These are phyloP conservation scores for Andrena fulva DNA, from an alignment of 2,888 invertebrate species.

Conservation along the genomic window DNA sequence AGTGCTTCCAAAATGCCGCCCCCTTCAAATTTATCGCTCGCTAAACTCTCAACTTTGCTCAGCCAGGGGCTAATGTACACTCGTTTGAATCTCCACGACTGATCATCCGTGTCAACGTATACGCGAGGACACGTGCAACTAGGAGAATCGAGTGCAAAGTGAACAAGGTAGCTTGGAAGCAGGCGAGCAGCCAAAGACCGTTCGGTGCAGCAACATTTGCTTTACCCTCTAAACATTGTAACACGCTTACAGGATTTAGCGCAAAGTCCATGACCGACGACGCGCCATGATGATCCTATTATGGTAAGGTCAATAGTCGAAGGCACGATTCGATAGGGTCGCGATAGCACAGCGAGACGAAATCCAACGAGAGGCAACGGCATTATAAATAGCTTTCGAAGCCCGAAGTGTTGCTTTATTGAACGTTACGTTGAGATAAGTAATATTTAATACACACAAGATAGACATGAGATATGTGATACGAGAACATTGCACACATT, in stretches of 20 bases:
- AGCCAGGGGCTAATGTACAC: conserved; percentile 2
- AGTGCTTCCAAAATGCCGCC: no score
- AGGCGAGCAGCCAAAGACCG: conserved; percentile 48
- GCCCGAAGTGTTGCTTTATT: no score
- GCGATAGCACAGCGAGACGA: background rate
- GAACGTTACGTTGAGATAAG: no score
- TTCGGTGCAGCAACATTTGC: conserved; percentile 54
- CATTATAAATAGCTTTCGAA: background rate
- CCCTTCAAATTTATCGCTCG: background rate
- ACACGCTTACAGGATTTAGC: conserved; percentile 55
- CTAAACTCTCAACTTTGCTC: background rate
- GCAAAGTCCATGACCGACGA: conserved; percentile 54
- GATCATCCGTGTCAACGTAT: conserved; percentile 12
- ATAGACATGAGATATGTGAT: no score
- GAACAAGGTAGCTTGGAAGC: conserved; percentile 45
- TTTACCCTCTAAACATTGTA: conserved; percentile 56
- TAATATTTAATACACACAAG: no score
- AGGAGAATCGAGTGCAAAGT: conserved; percentile 42
- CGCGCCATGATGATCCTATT: conserved; percentile 46
- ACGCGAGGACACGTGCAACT: conserved; percentile 12
- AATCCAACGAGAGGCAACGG: background rate
- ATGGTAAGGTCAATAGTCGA: conserved; percentile 44
- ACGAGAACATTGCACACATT: no score
- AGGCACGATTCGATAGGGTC: background rate
- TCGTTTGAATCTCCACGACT: conserved; percentile 7